A percentile compares a stretch with the other conserved stretches of the same genome.
Evolutionary conservation across 2,888 invertebrate genomes (phyloP).

Genomic region (Onchidella celtica): DNA sequence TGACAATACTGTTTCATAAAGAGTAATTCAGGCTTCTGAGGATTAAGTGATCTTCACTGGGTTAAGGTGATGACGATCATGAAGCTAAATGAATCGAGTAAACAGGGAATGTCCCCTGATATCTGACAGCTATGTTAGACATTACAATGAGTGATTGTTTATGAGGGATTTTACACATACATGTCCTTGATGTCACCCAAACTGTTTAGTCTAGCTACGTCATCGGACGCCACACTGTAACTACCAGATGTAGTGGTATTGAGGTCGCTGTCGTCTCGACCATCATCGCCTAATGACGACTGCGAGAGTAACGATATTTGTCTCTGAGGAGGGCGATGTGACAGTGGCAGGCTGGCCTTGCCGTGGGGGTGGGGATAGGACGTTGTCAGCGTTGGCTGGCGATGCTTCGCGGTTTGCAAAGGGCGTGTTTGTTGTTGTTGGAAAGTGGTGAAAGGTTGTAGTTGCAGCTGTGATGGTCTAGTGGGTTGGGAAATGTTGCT

Average conservation of each 20-base stretch:
- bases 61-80: too few species aligned
- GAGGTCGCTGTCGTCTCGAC: constrained; percentile 52
- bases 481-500: background rate
- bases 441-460: background rate
- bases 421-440: background rate
- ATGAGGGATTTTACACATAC: background rate
- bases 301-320: constrained; percentile 7
- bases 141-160: too few species aligned
- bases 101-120: too few species aligned
- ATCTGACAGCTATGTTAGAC: too few species aligned
- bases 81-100: too few species aligned
- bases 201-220: constrained; percentile 63
- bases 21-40: too few species aligned
- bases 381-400: background rate
- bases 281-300: constrained; percentile 17
- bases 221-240: constrained; percentile 54
- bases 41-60: too few species aligned
- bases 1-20: too few species aligned
- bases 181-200: constrained; percentile 58
- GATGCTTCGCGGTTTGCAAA: background rate
- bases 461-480: background rate
- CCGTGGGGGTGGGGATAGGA: too few species aligned
- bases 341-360: background rate
- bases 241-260: constrained; percentile 58
- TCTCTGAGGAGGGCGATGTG: background rate